Conservation (phyloP, 2,888 invertebrate genomes). For the Caenorhabditis sinica region DNA sequence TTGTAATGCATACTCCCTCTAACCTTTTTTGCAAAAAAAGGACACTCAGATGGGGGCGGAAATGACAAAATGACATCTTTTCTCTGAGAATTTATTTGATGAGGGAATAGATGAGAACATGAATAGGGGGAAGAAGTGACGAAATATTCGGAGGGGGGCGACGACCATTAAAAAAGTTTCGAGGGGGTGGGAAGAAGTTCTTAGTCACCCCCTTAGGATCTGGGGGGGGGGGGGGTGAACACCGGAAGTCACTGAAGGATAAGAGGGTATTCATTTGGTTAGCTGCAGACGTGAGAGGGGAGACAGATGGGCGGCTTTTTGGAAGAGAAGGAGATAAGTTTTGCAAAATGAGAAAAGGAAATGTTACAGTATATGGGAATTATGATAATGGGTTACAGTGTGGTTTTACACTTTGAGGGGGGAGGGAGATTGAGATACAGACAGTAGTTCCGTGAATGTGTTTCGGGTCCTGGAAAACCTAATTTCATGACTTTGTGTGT, state of each 20-base stretch:
- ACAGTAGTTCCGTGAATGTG: too few relatives aligned
- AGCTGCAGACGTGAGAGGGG: background rate
- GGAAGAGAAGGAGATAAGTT: conserved; percentile 1
- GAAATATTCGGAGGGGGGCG: background rate
- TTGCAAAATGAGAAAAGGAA: too few relatives aligned
- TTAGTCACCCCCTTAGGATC: conserved; percentile 27
- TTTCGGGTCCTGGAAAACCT: too few relatives aligned
- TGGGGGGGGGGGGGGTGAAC: conserved; percentile 25
- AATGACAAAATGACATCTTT: conserved; percentile 48
- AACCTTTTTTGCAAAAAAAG: conserved; percentile 28
- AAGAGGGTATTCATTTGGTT: conserved; percentile 33
- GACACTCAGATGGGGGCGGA: conserved; percentile 44
- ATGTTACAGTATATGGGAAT: too few relatives aligned
- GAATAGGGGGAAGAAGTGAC: background rate
- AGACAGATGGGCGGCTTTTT: background rate
- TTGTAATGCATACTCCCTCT: conserved; percentile 10
- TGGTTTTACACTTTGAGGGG: too few relatives aligned
- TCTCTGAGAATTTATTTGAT: conserved; percentile 50
- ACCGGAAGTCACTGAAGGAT: conserved; percentile 34
- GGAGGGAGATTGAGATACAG: background rate
- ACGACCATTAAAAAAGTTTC: conserved; percentile 6
- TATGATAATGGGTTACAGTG: too few relatives aligned
- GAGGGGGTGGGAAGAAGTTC: background rate
- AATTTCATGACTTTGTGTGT: too few relatives aligned
- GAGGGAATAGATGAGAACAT: conserved; percentile 4